Base-by-base conservation (phyloP, 1,140 invertebrate species). In the Drosophila ambigua region DNA sequence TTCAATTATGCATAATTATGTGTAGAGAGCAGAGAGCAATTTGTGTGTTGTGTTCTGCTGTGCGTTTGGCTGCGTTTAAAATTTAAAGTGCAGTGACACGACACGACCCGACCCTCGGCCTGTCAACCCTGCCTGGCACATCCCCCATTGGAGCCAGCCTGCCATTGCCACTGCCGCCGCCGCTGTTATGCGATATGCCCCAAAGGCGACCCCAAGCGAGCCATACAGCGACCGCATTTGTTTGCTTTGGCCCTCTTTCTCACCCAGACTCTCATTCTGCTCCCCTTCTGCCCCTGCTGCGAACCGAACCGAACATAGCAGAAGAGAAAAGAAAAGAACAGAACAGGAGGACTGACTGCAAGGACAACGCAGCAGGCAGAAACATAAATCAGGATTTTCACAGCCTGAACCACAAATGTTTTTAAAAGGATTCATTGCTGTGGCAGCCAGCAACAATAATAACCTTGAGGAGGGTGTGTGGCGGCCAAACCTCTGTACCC, bases 1-100 rank as follows among this genome's bases (percentile, higher is more conserved):
- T 85, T 85, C 82, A 85, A 85, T 85, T 85, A 87, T 85, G 81
- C 82, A 85, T 85, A 85, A 85, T 85, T 85, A 87, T 87, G 78
- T 87, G 82, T 76, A 80, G 61, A 69, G 26, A 6, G 26, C 26
- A 28, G 26, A 28, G 65, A 74, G 78, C 78, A 81, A 87, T 81
- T 84, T 87, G 67, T 71, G 64, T 4, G 11, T 4, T 39, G 35
- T 39, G 11, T 13, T 39, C 4, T 39, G 35, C 11, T 73, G 48
- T 35, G 52, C 51, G 16, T 39, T 62, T 79, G 11, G 26, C 52
- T 31, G 53, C 61, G 67, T 64, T 85, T 84, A 77, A 74, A 87
- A 69, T 77, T 84, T 84, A 81, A 84, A 84, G 82, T 87, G 77
- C 78, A 87, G 50, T 81, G 65, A 52, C 58, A 60, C 50, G 46